Conservation (phyloP, 2,113 vertebrate genomes). For the Astur gentilis region DNA sequence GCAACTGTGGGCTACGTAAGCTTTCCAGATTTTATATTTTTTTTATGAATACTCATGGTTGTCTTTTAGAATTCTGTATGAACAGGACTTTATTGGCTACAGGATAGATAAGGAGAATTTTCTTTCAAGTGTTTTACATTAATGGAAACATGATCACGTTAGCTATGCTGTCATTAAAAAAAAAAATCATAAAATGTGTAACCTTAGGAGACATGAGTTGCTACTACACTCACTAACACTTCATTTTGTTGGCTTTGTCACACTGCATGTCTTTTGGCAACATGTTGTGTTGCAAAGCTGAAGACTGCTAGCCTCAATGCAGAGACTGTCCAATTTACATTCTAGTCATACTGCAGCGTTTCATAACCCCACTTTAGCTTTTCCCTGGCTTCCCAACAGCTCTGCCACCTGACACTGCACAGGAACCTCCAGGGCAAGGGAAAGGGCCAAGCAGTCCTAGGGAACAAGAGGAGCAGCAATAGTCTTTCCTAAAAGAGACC, state of each 20-base stretch:
- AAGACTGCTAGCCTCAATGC: neutral
- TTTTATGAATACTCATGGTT: neutral
- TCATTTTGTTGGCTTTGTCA: neutral
- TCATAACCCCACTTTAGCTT: neutral
- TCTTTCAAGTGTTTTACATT: neutral
- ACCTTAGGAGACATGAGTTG: neutral
- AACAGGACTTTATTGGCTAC: neutral
- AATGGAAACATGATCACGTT: neutral
- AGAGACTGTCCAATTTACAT: conserved; percentile 23
- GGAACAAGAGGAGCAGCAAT: neutral
- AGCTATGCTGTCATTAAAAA: neutral
- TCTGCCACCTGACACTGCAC: neutral
- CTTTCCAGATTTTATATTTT: neutral
- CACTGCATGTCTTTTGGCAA: neutral
- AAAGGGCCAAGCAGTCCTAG: neutral
- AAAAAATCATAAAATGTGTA: neutral
- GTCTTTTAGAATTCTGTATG: neutral
- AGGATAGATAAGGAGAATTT: neutral
- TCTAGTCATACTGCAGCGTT: neutral
- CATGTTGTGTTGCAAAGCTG: neutral
- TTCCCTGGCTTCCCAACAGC: neutral
- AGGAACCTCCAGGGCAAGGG: neutral
- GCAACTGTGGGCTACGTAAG: rapidly evolving
- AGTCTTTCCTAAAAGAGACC: neutral
- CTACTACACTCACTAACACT: neutral